These are phyloP conservation scores for Branchinecta lynchi DNA, from an alignment of 1,140 invertebrate species.

Conservation along the genomic window DNA sequence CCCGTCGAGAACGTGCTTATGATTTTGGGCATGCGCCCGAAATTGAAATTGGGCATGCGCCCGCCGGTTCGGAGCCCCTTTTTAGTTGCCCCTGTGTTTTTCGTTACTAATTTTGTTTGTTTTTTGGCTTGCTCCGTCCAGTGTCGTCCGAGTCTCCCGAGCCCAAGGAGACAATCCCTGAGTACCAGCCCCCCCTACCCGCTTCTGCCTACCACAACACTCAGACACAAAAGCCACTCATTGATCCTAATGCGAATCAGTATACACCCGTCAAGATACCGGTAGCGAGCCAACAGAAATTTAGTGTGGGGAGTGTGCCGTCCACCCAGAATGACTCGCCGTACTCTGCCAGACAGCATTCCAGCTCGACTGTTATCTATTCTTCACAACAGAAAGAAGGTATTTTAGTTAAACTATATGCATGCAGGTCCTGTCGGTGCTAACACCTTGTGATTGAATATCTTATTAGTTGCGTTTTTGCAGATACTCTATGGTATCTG, in stretches of 20 bases:
- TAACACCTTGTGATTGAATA: too few relatives aligned
- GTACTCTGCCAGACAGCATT: constrained; percentile 47
- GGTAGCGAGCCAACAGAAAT: neutral
- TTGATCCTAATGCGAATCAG: neutral
- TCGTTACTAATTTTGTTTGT: neutral
- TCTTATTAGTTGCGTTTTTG: too few relatives aligned
- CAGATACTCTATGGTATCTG: too few relatives aligned
- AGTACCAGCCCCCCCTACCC: neutral
- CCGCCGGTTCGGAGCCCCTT: too few relatives aligned
- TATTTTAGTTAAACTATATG: too few relatives aligned
- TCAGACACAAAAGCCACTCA: neutral
- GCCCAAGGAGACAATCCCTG: too few relatives aligned
- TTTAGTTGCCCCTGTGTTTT: too few relatives aligned
- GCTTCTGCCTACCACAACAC: neutral
- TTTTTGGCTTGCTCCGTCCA: neutral
- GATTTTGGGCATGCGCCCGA: too few relatives aligned
- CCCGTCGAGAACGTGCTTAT: too few relatives aligned
- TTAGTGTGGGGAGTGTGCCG: neutral
- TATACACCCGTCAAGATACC: neutral
- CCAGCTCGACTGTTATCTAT: constrained; percentile 62
- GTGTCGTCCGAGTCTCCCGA: neutral
- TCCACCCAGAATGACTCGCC: constrained; percentile 37
- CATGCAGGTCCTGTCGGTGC: too few relatives aligned
- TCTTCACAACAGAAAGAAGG: constrained; percentile 46
- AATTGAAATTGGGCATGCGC: too few relatives aligned